Base-by-base conservation (phyloP, 2,888 invertebrate species). In the Lottia gigantea region DNA sequence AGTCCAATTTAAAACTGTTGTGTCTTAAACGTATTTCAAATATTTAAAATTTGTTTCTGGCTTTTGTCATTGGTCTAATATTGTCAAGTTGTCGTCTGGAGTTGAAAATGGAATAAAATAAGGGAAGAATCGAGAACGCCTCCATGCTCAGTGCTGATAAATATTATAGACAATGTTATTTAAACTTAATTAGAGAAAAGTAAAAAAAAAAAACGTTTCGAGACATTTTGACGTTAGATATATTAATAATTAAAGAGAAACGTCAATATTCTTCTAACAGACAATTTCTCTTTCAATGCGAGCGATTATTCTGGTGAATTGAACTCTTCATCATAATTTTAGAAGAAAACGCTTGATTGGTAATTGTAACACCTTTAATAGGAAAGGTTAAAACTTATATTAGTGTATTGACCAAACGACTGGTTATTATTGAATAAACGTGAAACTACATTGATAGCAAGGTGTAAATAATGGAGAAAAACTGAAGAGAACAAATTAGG, bases 401-500 rank as follows among this genome's bases (percentile, higher is more conserved):
- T 55, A 55, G 55, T 23, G 55, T 55, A 55, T 55, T 55, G 55
- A 55, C 55, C 55, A 23, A 23, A 55, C 23, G 19, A 23, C 19
- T 55, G 19, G 55, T 55, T 40, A 55, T 55, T 55, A 55, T 55
- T 55, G 55, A 23, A 55, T 55, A 55, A 55, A 23, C 8, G 55
- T 23, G 23, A 55, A 55, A 23, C 55, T 40, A 40, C 55, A 55
- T 23, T 55, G 55, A 23, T 55, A 55, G 55, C 55, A 11, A 23
- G 55, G 8, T 55, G 55, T 55, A 55, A 55, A 55, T 23, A 23
- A 55, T 55, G 55, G 19, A 55, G 11, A 55, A 55, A 55, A 55
- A 55, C 55, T 55, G 55, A 23, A 14, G 55, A 55, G 55, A 55
- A 55, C 55, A 55, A 55, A 55, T 55, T 55, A 55, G 55, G 55